Percentiles rank a stretch among this genome's conserved stretches.
Evolutionary conservation across 2,888 invertebrate genomes (phyloP).

Genomic region (Drosophila subsilvestris): DNA sequence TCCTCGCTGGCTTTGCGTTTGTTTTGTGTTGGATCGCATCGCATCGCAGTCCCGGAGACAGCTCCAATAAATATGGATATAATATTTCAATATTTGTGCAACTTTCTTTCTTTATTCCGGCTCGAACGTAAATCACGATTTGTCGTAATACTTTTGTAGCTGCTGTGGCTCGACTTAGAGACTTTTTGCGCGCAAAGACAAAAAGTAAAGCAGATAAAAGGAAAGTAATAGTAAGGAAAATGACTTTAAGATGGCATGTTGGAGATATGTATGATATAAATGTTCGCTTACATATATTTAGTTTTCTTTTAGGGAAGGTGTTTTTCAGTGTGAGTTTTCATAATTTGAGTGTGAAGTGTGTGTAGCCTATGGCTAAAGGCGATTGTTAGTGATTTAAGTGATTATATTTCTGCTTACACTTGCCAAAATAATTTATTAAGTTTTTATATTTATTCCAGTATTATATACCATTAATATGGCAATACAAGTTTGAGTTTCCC

Average conservation of each 20-base stretch:
- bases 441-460: no score
- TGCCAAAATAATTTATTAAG: no score
- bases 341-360: no score
- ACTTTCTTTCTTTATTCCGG: slow-evolving; percentile 32
- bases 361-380: no score
- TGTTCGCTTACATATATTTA: not conserved
- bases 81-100: slow-evolving; percentile 76
- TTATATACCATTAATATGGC: no score
- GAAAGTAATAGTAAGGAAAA: not conserved
- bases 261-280: not conserved
- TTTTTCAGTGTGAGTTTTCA: not conserved
- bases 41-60: slow-evolving; percentile 1
- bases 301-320: not conserved
- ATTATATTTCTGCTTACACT: no score
- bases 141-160: slow-evolving; percentile 34
- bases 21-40: not conserved
- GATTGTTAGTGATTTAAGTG: no score
- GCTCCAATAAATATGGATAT: slow-evolving; percentile 70
- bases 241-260: not conserved
- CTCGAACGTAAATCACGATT: slow-evolving; percentile 62
- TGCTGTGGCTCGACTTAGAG: slow-evolving; percentile 7
- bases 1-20: slow-evolving; percentile 57
- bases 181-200: no score
- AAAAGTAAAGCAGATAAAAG: slow-evolving; percentile 12
- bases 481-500: no score